A percentile compares a stretch with the other conserved stretches of the same genome.
phyloP scores from a whole-genome alignment of 2,888 invertebrate species.

The Rapana venosa region DNA sequence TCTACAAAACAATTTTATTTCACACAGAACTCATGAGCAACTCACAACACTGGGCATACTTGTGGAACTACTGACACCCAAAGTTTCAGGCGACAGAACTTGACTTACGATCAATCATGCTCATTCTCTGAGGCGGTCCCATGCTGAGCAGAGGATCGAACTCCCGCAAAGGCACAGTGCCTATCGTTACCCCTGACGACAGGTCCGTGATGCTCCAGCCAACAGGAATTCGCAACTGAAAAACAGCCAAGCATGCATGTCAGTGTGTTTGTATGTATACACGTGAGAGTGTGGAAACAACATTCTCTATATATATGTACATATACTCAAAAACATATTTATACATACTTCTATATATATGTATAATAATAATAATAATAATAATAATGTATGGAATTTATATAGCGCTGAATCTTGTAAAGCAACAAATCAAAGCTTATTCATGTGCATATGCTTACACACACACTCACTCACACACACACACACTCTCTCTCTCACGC shows the following conservation, averaged over 20 bases:
- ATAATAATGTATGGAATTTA: too few relatives aligned
- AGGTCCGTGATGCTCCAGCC: conserved; percentile 48
- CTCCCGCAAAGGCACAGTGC: conserved; percentile 49
- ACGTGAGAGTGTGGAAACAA: neutral
- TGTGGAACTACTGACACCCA: too few relatives aligned
- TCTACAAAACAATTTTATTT: too few relatives aligned
- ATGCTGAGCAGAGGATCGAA: conserved; percentile 22
- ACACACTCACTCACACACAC: neutral
- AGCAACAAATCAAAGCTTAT: too few relatives aligned
- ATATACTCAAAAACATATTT: too few relatives aligned
- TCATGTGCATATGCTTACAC: neutral
- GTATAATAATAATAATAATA: too few relatives aligned
- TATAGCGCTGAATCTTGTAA: too few relatives aligned
- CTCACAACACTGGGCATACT: too few relatives aligned
- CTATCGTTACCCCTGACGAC: conserved; percentile 44
- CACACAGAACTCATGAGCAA: too few relatives aligned
- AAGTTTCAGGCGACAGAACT: neutral
- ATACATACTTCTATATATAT: too few relatives aligned
- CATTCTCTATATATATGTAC: neutral
- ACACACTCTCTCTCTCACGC: neutral
- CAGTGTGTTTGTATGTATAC: too few relatives aligned
- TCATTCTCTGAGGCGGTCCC: conserved; percentile 32
- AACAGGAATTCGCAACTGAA: conserved; percentile 50
- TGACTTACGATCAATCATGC: conserved; percentile 42
- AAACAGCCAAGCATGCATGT: neutral